Evolutionary conservation across 2,113 vertebrate genomes (phyloP), one percentile per base, ranked within the genome.

Genomic region (Psephotus haematonotus): DNA sequence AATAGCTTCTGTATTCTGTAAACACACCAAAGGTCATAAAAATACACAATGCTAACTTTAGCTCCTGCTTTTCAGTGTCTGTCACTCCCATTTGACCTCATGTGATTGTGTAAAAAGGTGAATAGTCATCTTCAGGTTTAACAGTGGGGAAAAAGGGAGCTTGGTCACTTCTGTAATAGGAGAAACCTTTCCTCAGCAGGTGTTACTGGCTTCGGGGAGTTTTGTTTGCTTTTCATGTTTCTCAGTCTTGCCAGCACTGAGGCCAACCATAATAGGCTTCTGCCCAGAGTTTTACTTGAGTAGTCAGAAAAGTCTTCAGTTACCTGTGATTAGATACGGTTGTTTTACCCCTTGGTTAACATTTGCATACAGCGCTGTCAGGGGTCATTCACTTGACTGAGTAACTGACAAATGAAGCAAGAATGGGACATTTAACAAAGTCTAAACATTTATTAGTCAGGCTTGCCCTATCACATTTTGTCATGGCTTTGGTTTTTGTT

Each of bases 11-110:
- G 81, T 88, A 64, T 84, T 84, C 65, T 92, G 77, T 95, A 87
- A 95, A 92, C 65, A 95, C 18, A 76, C 20, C 74, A 89, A 89
- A 87, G 77, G 81, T 93, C 91, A 92, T 69, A 82, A 95, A 93
- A 95, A 95, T 84, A 95, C 4, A 82, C 64, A 71, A 33, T 78
- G 52, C 69, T 95, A 95, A 92, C 47, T 87, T 95, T 93, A 95
- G 74, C 52, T 92, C 44, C 47, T 46, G 46, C 77, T 89, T 93
- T 92, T 91, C 77, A 87, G 69, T 57, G 81, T 68, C 65, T 53
- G 10, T 33, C 91, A 49, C 69, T 29, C 65, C 68, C 10, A 17
- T 93, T 78, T 92, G 55, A 93, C 77, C 52, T 27, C 16, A 13
- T 47, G 31, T 19, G 5, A 39, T 79, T 82, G 57, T 0, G 0